Base-by-base conservation (phyloP, 2,113 vertebrate genomes). In the Sebastes fasciatus region DNA sequence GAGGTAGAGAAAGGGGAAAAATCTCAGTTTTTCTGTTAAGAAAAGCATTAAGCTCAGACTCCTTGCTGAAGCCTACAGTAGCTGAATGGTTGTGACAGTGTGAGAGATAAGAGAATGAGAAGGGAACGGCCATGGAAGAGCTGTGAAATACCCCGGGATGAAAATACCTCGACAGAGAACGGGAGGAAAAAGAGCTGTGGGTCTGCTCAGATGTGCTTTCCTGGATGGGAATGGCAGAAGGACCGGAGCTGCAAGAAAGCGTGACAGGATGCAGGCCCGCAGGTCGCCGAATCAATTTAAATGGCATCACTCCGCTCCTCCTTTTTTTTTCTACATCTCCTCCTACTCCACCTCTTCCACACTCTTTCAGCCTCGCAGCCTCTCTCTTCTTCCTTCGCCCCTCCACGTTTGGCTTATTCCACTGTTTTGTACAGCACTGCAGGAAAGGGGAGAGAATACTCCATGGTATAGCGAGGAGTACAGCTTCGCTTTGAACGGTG, bases 221-320 rank as follows among this genome's bases (percentile, higher is more conserved):
- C 72, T 72, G 60, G 64, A 78, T 75, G 67, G 67, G 86, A 70
- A 71, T 60, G 58, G 71, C 68, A 54, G 66, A 74, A 34, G 85
- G 81, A 85, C 67, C 26, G 74, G 72, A 81, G 82, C 86, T 77
- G 61, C 62, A 73, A 60, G 77, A 60, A 69, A 85, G 85, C 78
- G 74, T 90, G 86, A 88, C 86, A 61, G 77, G 85, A 87, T 70
- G 89, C 80, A 82, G 76, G 73, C 80, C 81, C 52, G 71, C 81
- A 70, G 92, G 86, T 90, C 52, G 55, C 45, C 70, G 85, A 93
- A 93, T 92, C 92, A 86, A 88, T 94, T 93, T 80, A 85, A 92
- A 91, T 55, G 78, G 65, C 67, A 82, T 86, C 83, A 60, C 74
- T 64, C 83, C 55, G 74, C 86, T 45, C 81, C 82, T 86, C 79